Conservation (phyloP, 2,888 invertebrate genomes). For the Cryptophagus acutangulus region DNA sequence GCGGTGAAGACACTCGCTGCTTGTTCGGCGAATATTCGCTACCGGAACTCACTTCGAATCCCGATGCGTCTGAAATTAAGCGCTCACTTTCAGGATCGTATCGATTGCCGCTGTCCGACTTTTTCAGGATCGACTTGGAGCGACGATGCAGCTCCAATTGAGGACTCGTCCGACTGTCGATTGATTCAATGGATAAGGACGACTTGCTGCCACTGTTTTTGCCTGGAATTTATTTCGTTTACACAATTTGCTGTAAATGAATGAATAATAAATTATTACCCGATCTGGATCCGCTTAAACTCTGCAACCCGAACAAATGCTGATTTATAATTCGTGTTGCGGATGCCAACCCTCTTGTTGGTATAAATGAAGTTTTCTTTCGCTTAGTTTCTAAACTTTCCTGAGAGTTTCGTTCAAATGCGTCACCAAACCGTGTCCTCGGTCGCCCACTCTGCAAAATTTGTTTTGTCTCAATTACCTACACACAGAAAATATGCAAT, state of each 20-base stretch:
- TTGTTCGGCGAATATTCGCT: constrained; percentile 44
- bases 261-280: constrained; percentile 36
- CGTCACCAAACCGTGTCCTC: constrained; percentile 50
- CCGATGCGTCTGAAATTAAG: constrained; percentile 62
- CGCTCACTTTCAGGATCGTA: constrained; percentile 72
- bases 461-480: background rate
- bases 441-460: constrained; percentile 27
- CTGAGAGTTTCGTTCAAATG: constrained; percentile 49
- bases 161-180: constrained; percentile 57
- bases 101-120: constrained; percentile 57
- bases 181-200: constrained; percentile 65
- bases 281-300: constrained; percentile 49
- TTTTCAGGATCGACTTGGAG: constrained; percentile 73
- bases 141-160: constrained; percentile 62
- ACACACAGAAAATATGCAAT: no score
- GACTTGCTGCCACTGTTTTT: constrained; percentile 59
- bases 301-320: constrained; percentile 64
- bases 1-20: constrained; percentile 41
- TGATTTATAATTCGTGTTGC: constrained; percentile 70
- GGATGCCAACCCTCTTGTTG: constrained; percentile 62
- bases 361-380: constrained; percentile 55
- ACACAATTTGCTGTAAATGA: constrained; percentile 3
- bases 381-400: constrained; percentile 51
- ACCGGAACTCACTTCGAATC: constrained; percentile 51
- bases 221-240: constrained; percentile 37